phyloP scores from a whole-genome alignment of 2,797 vertebrate species.

The Australoheros facetus region DNA sequence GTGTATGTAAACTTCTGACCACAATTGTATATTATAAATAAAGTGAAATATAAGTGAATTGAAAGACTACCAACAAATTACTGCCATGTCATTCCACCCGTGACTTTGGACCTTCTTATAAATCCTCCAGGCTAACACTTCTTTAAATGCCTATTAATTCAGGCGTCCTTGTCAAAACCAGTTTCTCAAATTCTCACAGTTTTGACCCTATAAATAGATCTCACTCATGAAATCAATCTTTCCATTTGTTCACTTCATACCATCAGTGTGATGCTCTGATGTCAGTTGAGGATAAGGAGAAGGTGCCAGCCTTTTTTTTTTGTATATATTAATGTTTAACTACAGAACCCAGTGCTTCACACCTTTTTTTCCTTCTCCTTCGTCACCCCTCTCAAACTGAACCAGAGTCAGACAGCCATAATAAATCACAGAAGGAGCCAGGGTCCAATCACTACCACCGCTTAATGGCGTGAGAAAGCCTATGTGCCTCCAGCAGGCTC shows the following conservation, averaged over 20 bases:
- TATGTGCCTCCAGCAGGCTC: conserved; percentile 45
- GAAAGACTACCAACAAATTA: not conserved
- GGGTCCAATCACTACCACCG: conserved; percentile 63
- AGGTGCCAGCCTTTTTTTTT: conserved; percentile 43
- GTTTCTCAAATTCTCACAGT: conserved; percentile 64
- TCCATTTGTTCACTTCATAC: conserved; percentile 74
- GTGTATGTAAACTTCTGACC: no score
- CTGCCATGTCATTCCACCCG: conserved; percentile 4
- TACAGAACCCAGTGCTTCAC: conserved; percentile 47
- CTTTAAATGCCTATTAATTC: conserved; percentile 73
- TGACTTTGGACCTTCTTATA: conserved; percentile 6
- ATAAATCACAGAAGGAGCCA: conserved; percentile 76
- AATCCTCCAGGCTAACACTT: conserved; percentile 34
- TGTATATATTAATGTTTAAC: conserved; percentile 75
- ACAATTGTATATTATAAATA: not conserved
- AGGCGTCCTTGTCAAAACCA: conserved; percentile 64
- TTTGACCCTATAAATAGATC: conserved; percentile 64
- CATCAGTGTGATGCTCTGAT: conserved; percentile 58
- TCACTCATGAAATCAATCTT: conserved; percentile 75
- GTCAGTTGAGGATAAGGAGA: conserved; percentile 33
- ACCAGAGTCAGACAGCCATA: conserved; percentile 46
- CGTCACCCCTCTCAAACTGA: conserved; percentile 36
- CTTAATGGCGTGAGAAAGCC: conserved; percentile 74
- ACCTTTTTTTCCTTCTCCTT: conserved; percentile 17
- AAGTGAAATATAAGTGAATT: conserved; percentile 1